Percentiles rank a stretch among this genome's conserved stretches.
Conservation (phyloP, 1,140 invertebrate genomes). For the Brachionus koreanus region DNA sequence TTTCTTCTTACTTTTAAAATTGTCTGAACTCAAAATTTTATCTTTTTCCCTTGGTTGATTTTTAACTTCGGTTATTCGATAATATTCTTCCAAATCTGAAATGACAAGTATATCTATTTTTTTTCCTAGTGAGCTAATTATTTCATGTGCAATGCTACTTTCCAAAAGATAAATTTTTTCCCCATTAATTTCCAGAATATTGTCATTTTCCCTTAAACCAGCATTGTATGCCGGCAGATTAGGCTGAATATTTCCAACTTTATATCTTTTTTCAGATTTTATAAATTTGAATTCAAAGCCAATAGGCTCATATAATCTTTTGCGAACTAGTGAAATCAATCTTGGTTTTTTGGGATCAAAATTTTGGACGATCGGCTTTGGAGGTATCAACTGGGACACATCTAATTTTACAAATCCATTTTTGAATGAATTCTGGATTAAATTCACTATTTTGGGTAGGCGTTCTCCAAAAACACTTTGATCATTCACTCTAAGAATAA, state of each 20-base stretch:
- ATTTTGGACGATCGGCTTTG: not conserved
- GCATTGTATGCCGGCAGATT: not conserved
- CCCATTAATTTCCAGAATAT: constrained; percentile 9
- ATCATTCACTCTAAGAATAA: constrained; percentile 16
- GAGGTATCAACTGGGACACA: not conserved
- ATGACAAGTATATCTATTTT: constrained; percentile 22
- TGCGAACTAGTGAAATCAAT: not conserved
- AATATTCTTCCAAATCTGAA: not conserved
- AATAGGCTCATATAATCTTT: not conserved
- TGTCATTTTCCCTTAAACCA: constrained; percentile 7
- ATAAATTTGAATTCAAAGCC: constrained; percentile 37
- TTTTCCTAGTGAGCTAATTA: not conserved
- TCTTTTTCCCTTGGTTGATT: not conserved
- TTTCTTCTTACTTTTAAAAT: too few relatives aligned
- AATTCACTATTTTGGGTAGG: not conserved
- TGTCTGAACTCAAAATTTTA: too few relatives aligned
- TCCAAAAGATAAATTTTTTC: not conserved
- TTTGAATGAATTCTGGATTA: not conserved
- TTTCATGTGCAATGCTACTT: not conserved
- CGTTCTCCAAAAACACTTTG: not conserved
- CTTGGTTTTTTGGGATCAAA: not conserved
- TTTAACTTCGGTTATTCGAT: not conserved
- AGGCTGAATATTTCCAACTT: not conserved
- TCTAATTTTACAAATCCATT: not conserved
- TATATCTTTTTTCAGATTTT: not conserved